Base-by-base conservation (phyloP, 2,113 vertebrate species). In the Coturnix japonica region DNA sequence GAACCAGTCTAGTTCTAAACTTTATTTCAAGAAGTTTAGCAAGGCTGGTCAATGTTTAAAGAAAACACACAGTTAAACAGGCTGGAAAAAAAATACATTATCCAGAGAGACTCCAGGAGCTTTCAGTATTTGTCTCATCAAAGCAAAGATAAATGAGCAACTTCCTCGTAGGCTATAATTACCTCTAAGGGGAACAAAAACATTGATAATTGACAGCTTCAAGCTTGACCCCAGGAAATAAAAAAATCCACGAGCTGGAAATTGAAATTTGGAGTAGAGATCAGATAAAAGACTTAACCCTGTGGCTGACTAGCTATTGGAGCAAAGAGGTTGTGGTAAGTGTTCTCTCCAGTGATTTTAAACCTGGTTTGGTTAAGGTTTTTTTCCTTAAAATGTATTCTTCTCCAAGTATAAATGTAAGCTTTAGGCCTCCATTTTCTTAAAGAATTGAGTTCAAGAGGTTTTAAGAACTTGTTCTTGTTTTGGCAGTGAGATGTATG, bases 111-210 rank as follows among this genome's bases (percentile, higher is more conserved):
- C 70, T 89, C 47, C 35, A 61, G 81, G 87, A 95, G 59, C 26
- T 61, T 18, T 81, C 81, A 79, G 37, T 81, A 59, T 92, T 95
- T 89, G 91, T 91, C 89, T 94, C 66, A 92, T 94, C 93, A 91
- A 96, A 93, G 86, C 65, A 81, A 75, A 94, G 87, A 93, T 93
- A 92, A 96, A 94, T 93, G 74, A 93, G 74, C 74, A 85, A 79
- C 81, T 79, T 92, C 78, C 81, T 95, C 1, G 0, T 56, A 91
- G 84, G 44, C 70, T 92, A 41, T 90, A 91, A 93, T 94, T 93
- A 91, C 71, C 89, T 92, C 78, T 84, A 76, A 89, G 89, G 61
- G 78, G 85, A 95, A 93, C 57, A 75, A 87, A 94, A 93, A n/a
- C 87, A 79, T 60, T 84, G 89, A 79, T 89, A 93, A 95, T 89